Percentiles rank a stretch among this genome's conserved stretches.
Evolutionary conservation across 2,797 vertebrate species (phyloP).

Genomic region (Alauda arvensis): DNA sequence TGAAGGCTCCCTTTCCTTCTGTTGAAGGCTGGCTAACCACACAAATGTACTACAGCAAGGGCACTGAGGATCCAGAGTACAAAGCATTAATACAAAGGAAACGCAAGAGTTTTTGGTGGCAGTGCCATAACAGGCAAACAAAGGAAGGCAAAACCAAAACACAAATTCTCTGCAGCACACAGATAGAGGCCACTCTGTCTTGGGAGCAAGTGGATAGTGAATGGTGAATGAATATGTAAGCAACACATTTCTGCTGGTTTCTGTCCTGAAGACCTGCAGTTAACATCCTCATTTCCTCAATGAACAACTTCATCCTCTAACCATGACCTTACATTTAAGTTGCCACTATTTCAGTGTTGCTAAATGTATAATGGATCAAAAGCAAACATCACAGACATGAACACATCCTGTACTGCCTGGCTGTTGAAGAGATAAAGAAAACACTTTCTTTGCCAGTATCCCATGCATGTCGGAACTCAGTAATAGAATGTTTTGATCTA

Average conservation of each 20-base stretch:
- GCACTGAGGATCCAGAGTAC: not conserved
- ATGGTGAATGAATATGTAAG: not conserved
- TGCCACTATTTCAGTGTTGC: not conserved
- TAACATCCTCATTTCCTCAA: not conserved
- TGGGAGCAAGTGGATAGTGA: not conserved
- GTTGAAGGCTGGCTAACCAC: not conserved
- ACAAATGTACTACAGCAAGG: not conserved
- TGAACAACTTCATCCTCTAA: not conserved
- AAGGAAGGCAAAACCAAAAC: not conserved
- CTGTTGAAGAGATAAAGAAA: conserved; percentile 25
- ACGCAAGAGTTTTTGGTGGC: not conserved
- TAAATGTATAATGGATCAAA: conserved; percentile 2
- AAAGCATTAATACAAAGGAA: not conserved
- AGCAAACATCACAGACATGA: conserved; percentile 5
- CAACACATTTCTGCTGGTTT: not conserved
- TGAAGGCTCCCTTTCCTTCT: not conserved
- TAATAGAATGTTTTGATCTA: conserved; percentile 9
- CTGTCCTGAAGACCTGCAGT: not conserved
- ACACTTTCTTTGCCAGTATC: conserved; percentile 21
- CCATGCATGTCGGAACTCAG: conserved; percentile 34
- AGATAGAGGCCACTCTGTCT: not conserved
- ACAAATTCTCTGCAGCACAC: not conserved
- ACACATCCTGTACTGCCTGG: conserved; percentile 4
- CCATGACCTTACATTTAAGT: not conserved
- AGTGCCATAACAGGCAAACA: not conserved